Evolutionary conservation across 2,113 vertebrate species (phyloP), one percentile per base, ranked within the genome.

Genomic region (Cyphomyrus discorhynchus): DNA sequence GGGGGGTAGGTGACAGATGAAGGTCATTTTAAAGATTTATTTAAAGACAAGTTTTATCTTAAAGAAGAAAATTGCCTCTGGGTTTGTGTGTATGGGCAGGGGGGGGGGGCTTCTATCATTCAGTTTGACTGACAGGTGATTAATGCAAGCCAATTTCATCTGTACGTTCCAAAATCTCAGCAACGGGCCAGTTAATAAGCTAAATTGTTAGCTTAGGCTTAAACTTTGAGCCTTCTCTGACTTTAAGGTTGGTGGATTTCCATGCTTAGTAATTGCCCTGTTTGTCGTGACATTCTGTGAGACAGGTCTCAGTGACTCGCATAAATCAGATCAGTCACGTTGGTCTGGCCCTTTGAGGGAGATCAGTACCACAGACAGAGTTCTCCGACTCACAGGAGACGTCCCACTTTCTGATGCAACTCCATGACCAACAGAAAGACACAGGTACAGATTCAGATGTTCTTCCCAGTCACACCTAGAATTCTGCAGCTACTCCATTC

Each of bases 1-100:
- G 31, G 66, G 56, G 56, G n/a, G 58, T 27, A 11, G n/a, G 58
- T 17, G 31, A 35, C 70, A 77, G 70, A 45, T 83, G 45, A 83
- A 83, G 39, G 80, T 83, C 80, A 42, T 46, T 83, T 83, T 45
- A 83, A 83, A 46, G 45, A 45, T 83, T 83, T 83, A 42, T 45
- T 45, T 46, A 83, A 83, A 83, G 80, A 83, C 45, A 46, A 39
- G 80, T 46, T 83, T 83, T 83, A 83, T 46, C 80, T 83, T 77
- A 77, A 77, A 83, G 39, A 83, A 46, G 39, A 83, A 42, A 45
- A 46, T 83, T 83, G 80, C 80, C 9, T 83, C 45, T 83, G 19
- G 39, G n/a, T 66, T 24, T 66, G 58, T 66, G n/a, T 66, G n/a
- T 66, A 66, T 66, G 8, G 80, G 39, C 19, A 0, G 35, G 35